Evolutionary conservation across 2,888 invertebrate genomes (phyloP), one percentile per base, ranked within the genome.

Genomic region (Ferrisia virgata): DNA sequence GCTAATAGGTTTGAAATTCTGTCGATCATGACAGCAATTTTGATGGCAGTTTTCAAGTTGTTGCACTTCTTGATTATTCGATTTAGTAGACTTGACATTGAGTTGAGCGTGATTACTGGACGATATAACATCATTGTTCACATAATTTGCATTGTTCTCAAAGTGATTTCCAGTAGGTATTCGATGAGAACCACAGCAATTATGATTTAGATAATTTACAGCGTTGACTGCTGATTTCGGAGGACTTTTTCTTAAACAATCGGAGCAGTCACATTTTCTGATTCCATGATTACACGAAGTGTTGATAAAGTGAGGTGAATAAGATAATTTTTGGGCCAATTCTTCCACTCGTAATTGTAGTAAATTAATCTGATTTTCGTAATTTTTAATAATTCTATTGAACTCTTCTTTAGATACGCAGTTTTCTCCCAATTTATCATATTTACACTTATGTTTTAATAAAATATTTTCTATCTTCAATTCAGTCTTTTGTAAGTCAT

Each of bases 401-500:
- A 80, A 80, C n/a, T 80, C 80, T 18, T 80, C 80, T 47, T n/a
- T 80, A 11, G 53, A 22, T 1, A 80, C 33, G 18, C 43, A 80
- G 25, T 80, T 80, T 47, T 80, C 80, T 18, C 47, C 53, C 8
- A 80, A 31, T 80, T 80, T 80, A 47, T 53, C 53, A 33, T 80
- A 80, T 53, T 80, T 80, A 53, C 33, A 80, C 31, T 80, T 80
- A 31, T 47, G 80, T 33, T 80, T 80, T 18, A 80, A 13, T 18
- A 80, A 53, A 47, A 80, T 47, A 53, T 80, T 80, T 53, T 80
- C 80, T 8, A 80, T 47, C 25, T 80, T 80, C 25, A 80, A 33
- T 25, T 47, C 80, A n/a, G 80, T 47, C 31, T 80, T 80, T 53
- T 80, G 80, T 18, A 80, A 80, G 13, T 80, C 80, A 9, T 80